Evolutionary conservation across 2,113 vertebrate species (phyloP), one percentile per base, ranked within the genome.

Genomic region (Romanogobio albipinnatus): DNA sequence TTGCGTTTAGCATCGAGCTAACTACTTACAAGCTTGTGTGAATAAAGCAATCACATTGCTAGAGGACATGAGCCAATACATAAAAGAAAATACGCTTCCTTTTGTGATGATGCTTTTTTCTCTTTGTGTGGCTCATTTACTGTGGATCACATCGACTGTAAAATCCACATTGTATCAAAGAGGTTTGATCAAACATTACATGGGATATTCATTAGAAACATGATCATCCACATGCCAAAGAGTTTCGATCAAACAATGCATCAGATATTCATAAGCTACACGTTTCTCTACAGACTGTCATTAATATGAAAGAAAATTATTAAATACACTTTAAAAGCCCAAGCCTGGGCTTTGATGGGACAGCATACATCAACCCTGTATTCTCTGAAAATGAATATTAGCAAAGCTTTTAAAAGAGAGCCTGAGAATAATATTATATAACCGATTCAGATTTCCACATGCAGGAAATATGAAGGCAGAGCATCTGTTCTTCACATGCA

Each of bases 201-300:
- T 64, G 66, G 56, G 74, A 81, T 74, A 62, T 78, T 84, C 80
- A 84, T 86, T 79, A 88, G 88, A 88, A 80, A 84, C 74, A 85
- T 58, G 66, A 83, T 74, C 73, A 59, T 83, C 79, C 59, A 39
- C 81, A 76, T 84, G 85, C 70, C n/a, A 64, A 36, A 73, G 19
- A 26, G 66, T 78, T 75, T 29, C 24, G 81, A 86, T 88, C 74
- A 86, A 88, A 87, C 53, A 86, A 47, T 29, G 45, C 45, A 64
- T 71, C 59, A 64, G 29, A 71, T 66, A 70, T 78, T 82, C 78
- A 83, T 85, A 68, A 86, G 85, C 84, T 84, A 84, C 70, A 83
- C 17, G 24, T 83, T 85, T 47, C 66, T 78, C 62, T 76, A 33
- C 61, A 73, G 70, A 73, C 76, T 22, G 75, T 24, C 61, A 86